Evolutionary conservation across 1,140 invertebrate species (phyloP), one percentile per base, ranked within the genome.

Genomic region (Agraylea sexmaculata): DNA sequence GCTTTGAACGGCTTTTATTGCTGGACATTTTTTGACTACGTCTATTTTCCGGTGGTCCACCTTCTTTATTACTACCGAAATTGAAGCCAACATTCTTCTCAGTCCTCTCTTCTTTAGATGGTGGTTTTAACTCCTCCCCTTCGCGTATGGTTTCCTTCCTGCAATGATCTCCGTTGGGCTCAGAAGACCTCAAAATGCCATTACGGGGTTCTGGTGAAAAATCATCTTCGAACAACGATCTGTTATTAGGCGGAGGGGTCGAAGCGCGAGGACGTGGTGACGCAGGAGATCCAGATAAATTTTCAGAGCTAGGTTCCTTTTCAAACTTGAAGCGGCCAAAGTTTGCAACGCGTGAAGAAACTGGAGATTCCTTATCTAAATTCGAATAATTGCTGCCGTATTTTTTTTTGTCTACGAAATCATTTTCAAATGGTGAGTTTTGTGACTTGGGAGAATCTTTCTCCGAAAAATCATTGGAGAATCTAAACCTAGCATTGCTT

Each of bases 191-290:
- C 10, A 44, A 19, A 16, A 50, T 50, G 6, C 48, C 48, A 19
- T 51, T 47, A 18, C 49, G 50, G 4, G 59, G 51, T 5, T 55
- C 47, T 2, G 74, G 69, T 1, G 76, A 76, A 45, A 83, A 74
- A 55, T 83, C 79, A 52, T 83, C 80, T 51, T 83, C 79, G 64
- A 83, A 83, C 45, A 74, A 66, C 6, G 74, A 75, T 4, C 71
- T 65, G 2, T 68, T 55, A 40, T 72, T 70, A 19, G 61, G 62
- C 2, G 66, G 49, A 43, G 63, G 40, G 43, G 27, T 42, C 46
- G 56, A 28, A 52, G 40, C 32, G 30, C 64, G 6, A 49, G 40
- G 46, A 51, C 53, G 42, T 51, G 50, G 6, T 59, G 68, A 48
- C 57, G 69, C 16, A 13, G 1, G 51, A 16, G 18, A 51, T 18